Base-by-base conservation (phyloP, 1,140 invertebrate species). In the Drosophila saltans region DNA sequence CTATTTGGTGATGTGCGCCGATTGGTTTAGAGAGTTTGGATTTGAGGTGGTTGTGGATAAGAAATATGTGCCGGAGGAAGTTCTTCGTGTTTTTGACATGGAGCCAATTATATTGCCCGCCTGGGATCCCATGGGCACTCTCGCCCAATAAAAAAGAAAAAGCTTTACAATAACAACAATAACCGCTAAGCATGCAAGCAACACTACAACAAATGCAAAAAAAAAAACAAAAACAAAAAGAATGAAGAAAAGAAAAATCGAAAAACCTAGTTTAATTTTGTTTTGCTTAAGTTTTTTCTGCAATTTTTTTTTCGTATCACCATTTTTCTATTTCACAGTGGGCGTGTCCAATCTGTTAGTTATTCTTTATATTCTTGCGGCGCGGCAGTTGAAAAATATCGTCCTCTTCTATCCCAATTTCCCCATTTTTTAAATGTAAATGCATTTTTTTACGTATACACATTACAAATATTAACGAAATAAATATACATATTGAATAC, bases 51-150 rank as follows among this genome's bases (percentile, higher is more conserved):
- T 98, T 0, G 94, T 98, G n/a, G 97, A 98, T 91, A 97, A 97
- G 89, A 97, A 97, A 80, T 95, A 94, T 88, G 94, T 98, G 24
- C 94, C 97, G 1, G 92, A 94, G 24, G 95, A 96, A 57, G 95
- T 98, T 21, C 79, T 98, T 71, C 94, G 94, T 56, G 96, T 97
- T 24, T 96, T 96, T 75, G 93, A 96, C 59, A 95, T 96, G 91
- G 94, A 95, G 69, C 96, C 97, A 0, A 94, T 95, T 58, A 94
- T 96, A 10, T 93, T 98, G 74, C 97, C 97, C 3, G 97, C 97
- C 0, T 98, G 97, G 97, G 97, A 98, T 93, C 97, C 97, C 2
- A 97, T 98, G 96, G 97, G 97, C 45, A 96, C 96, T 7, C 93
- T 98, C 40, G 97, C 97, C 80, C 91, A 93, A 78, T 91, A 82